Evolutionary conservation across 2,113 vertebrate species (phyloP).

Genomic region (rabbit (Oryctolagus cuniculus)): DNA sequence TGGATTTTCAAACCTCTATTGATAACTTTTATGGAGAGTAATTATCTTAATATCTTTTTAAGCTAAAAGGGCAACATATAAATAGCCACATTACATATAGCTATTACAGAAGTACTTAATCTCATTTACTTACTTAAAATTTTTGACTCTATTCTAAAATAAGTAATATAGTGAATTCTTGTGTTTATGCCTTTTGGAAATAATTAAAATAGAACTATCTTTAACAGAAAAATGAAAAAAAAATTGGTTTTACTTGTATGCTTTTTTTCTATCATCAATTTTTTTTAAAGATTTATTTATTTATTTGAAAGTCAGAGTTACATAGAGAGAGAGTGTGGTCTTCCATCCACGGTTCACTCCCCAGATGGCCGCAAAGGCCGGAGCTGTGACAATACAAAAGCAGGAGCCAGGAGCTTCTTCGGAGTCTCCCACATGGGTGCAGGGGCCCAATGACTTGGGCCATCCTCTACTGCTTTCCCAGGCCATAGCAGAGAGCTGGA

Average conservation of each 20-base stretch:
- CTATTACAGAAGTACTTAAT: background rate
- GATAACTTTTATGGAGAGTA: background rate
- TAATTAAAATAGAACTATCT: background rate
- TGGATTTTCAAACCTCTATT: background rate
- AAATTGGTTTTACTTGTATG: background rate
- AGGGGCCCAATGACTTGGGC: no score
- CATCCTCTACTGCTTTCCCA: no score
- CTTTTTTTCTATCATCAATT: background rate
- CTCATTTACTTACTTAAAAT: background rate
- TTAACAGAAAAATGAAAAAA: constrained; percentile 24
- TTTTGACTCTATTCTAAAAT: constrained; percentile 17
- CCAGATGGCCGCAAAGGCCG: no score
- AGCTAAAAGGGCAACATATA: background rate
- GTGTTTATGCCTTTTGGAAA: background rate
- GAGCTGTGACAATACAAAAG: no score
- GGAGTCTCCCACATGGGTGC: no score
- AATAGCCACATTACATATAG: background rate
- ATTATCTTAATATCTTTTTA: background rate
- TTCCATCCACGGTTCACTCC: no score
- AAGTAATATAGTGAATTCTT: background rate
- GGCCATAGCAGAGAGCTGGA: no score
- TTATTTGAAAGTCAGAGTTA: no score
- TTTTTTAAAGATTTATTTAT: no score
- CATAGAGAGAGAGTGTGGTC: no score
- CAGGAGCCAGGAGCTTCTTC: no score